Evolutionary conservation across 2,888 invertebrate species (phyloP).

Genomic region (Megamerina dolium): DNA sequence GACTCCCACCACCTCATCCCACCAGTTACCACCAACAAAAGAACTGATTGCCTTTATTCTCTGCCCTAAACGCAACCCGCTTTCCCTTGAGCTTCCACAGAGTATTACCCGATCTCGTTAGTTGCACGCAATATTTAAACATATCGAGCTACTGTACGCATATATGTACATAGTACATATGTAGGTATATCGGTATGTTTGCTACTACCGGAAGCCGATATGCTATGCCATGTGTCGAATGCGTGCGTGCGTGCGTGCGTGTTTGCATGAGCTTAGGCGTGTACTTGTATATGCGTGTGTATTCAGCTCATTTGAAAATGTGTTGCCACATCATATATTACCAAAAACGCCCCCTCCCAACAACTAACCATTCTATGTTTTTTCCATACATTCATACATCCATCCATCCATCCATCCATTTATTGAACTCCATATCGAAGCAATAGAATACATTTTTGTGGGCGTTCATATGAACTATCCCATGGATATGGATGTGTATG

Average conservation of each 20-base stretch:
- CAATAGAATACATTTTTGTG: neutral
- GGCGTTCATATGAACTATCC: neutral
- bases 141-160: neutral
- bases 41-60: too few relatives aligned
- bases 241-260: conserved; percentile 4
- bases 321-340: conserved; percentile 42
- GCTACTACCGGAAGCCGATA: conserved; percentile 32
- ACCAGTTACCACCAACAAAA: too few relatives aligned
- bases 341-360: conserved; percentile 2
- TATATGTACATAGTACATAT: neutral
- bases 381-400: neutral
- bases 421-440: too few relatives aligned
- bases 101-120: conserved; percentile 17
- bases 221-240: conserved; percentile 38
- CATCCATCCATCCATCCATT: neutral
- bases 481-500: too few relatives aligned
- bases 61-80: too few relatives aligned
- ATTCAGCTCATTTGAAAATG: conserved; percentile 23
- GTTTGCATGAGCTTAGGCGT: neutral
- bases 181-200: neutral
- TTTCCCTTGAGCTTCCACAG: too few relatives aligned
- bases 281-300: conserved; percentile 18
- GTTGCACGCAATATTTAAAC: too few relatives aligned
- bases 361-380: neutral
- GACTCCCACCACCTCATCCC: conserved; percentile 1